Conservation (phyloP, 1,140 invertebrate genomes). For the Luehdorfia chinensis region DNA sequence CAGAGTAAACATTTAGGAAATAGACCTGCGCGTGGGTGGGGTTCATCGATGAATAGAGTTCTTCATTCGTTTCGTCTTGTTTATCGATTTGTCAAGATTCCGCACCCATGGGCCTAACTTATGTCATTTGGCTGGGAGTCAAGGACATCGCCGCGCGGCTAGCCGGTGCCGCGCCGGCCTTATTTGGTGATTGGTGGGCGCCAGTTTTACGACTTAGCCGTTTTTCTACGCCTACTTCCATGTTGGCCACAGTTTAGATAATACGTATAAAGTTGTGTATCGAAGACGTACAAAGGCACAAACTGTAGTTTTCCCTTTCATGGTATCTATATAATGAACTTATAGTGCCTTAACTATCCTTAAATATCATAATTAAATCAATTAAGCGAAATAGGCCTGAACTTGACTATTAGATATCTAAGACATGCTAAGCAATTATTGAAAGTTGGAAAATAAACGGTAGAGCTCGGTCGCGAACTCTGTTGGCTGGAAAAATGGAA, state of each 20-base stretch:
- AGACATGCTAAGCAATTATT: constrained; percentile 21
- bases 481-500: constrained; percentile 66
- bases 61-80: constrained; percentile 57
- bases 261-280: neutral
- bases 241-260: constrained; percentile 32
- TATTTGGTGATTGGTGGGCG: constrained; percentile 75
- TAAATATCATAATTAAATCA: too few species aligned
- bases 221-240: constrained; percentile 67
- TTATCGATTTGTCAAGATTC: constrained; percentile 71
- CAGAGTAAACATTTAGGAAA: constrained; percentile 33
- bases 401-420: too few species aligned
- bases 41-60: constrained; percentile 43
- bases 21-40: constrained; percentile 51
- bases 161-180: constrained; percentile 65
- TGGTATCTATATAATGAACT: too few species aligned
- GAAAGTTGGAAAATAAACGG: constrained; percentile 41
- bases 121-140: constrained; percentile 74
- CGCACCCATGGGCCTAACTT: constrained; percentile 72
- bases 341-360: too few species aligned
- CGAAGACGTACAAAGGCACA: too few species aligned
- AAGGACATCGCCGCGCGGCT: constrained; percentile 63
- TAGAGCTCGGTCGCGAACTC: constrained; percentile 38
- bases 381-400: too few species aligned
- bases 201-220: constrained; percentile 73
- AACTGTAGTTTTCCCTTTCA: too few species aligned